Base-by-base conservation (phyloP, 1,140 invertebrate species). In the Ptiloglossa arizonensis region DNA sequence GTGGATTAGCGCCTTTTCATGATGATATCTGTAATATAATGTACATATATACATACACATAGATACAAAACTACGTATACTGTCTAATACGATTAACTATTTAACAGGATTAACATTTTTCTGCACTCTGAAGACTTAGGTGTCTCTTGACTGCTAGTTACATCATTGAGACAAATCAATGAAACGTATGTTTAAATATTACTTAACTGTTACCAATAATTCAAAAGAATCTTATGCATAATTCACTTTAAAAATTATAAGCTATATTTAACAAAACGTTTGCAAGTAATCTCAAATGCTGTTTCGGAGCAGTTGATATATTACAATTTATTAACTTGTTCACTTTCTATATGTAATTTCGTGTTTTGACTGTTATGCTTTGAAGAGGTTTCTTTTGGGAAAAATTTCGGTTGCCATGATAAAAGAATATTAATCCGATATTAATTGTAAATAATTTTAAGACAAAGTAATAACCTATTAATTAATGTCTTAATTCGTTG, bases 1-100 rank as follows among this genome's bases (percentile, higher is more conserved):
- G 98, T 99, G 80, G 98, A 99, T 95, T 99, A 97, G 92, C 92
- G 91, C 83, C 91, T 92, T 91, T 90, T 92, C 86, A 90, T 91
- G 87, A 92, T 91, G 87, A 91, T 92, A 91, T 91, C 91, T 93
- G 92, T 93, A 93, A 92, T 93, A 93, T 93, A 93, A 91, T 92
- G 90, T 91, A 90, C 90, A 91, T 91, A 92, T 89, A 86, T 87
- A 91, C 84, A 87, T 87, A 87, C 79, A 86, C 80, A 91, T 80
- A 73, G 68, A 79, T 74, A 79, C 69, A 75, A 54, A 81, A 52
- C 66, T 46, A 80, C 79, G 71, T 86, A 81, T 81, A 79, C 70
- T 78, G 48, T 79, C 80, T 82, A 83, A 85, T 71, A 82, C 68
- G 57, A 83, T 83, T 79, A 79, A 82, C 71, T 88, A 81, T 83